Evolutionary conservation across 1,140 invertebrate genomes (phyloP).

Genomic region (Drosophila quadrilineata): DNA sequence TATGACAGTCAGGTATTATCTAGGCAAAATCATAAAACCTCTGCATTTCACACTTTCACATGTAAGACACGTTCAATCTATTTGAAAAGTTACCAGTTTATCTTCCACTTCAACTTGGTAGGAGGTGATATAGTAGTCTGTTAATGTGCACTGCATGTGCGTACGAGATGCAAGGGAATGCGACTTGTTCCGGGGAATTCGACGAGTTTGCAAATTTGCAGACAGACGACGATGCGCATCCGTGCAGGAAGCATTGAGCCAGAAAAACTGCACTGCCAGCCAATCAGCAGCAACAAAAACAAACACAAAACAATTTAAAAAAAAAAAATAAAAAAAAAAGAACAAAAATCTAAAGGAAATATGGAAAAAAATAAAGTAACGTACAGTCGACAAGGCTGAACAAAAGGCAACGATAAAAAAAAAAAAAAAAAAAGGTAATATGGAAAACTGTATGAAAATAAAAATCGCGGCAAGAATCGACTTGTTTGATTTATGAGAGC

Average conservation of each 20-base stretch:
- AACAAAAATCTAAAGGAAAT: too few species aligned
- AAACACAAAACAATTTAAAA: not conserved
- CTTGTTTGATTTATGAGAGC: conserved; percentile 46
- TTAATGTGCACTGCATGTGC: too few species aligned
- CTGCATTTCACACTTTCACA: too few species aligned
- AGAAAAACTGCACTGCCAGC: conserved; percentile 69
- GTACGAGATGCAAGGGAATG: conserved; percentile 50
- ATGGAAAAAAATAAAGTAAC: not conserved
- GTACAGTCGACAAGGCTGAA: not conserved
- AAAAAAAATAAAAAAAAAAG: not conserved
- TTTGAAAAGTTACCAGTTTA: too few species aligned
- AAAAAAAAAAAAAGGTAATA: too few species aligned
- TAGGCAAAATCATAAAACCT: too few species aligned
- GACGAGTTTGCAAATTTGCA: conserved; percentile 55
- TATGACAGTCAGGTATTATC: too few species aligned
- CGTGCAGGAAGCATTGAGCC: conserved; percentile 49
- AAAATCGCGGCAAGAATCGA: conserved; percentile 31
- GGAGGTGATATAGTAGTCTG: too few species aligned
- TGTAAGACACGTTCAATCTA: too few species aligned
- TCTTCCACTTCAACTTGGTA: too few species aligned
- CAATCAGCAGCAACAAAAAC: conserved; percentile 36
- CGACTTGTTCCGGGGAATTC: too few species aligned
- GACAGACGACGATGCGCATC: not conserved
- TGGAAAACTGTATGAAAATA: too few species aligned
- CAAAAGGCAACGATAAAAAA: conserved; percentile 46